A percentile compares a stretch with the other conserved stretches of the same genome.
These are phyloP conservation scores for Drosophila mimetica DNA, from an alignment of 2,888 invertebrate species.

Conservation along the genomic window DNA sequence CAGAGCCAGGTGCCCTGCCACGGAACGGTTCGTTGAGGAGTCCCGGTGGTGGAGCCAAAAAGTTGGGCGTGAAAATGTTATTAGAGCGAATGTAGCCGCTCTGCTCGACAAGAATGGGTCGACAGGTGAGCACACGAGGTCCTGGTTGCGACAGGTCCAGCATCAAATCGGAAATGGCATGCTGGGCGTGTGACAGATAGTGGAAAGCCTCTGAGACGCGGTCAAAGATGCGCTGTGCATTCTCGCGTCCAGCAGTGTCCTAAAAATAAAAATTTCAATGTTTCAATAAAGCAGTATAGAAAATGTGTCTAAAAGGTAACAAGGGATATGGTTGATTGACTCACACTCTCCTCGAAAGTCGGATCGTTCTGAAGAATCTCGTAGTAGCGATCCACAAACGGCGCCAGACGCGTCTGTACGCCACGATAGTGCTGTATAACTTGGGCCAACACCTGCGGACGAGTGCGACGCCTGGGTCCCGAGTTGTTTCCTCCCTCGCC, in stretches of 20 bases:
- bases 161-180: conserved; percentile 94
- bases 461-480: conserved; percentile 77
- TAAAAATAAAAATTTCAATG: conserved; percentile 15
- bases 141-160: conserved; percentile 88
- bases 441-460: conserved; percentile 81
- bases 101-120: conserved; percentile 90
- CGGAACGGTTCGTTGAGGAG: conserved; percentile 31
- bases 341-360: conserved; percentile 83
- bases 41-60: conserved; percentile 54
- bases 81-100: conserved; percentile 85
- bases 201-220: conserved; percentile 93
- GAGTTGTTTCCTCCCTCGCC: conserved; percentile 32
- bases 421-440: conserved; percentile 83
- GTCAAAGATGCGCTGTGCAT: conserved; percentile 89
- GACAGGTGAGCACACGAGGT: conserved; percentile 89
- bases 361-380: conserved; percentile 87
- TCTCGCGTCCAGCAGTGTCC: conserved; percentile 85
- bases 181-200: conserved; percentile 94
- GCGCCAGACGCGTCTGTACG: conserved; percentile 86
- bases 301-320: neutral
- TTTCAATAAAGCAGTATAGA: neutral
- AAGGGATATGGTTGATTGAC: conserved; percentile 34
- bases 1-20: neutral
- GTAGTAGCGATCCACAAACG: conserved; percentile 88
- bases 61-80: conserved; percentile 72